phyloP scores from a whole-genome alignment of 1,140 invertebrate species.

The Lepidurus arcticus region DNA sequence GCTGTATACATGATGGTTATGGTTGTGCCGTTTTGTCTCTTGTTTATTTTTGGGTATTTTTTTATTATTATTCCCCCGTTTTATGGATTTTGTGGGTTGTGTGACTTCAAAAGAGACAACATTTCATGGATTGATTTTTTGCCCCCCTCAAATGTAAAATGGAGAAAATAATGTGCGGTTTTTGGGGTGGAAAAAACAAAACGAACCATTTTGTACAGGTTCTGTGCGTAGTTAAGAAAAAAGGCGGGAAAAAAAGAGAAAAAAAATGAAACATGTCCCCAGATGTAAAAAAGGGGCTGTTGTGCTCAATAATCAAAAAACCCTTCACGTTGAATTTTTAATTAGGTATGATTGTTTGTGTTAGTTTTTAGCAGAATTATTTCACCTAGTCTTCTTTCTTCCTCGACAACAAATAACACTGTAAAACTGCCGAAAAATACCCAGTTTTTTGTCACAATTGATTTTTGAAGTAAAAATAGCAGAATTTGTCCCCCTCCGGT shows the following conservation, averaged over 20 bases:
- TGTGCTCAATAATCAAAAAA: conserved; percentile 15
- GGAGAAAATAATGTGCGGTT: background rate
- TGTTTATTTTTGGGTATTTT: background rate
- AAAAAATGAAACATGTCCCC: background rate
- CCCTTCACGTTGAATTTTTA: background rate
- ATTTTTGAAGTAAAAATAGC: background rate
- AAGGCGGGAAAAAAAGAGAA: too few relatives aligned
- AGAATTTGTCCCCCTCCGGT: background rate
- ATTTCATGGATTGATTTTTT: background rate
- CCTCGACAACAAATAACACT: background rate
- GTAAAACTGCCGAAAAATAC: background rate
- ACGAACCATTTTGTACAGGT: background rate
- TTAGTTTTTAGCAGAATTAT: background rate
- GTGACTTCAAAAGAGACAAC: background rate
- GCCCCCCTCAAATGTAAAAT: background rate
- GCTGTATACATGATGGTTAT: conserved; percentile 4
- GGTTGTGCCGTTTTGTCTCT: conserved; percentile 8
- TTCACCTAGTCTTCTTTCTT: conserved; percentile 2
- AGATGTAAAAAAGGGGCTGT: background rate
- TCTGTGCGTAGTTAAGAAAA: background rate
- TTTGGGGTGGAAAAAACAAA: background rate
- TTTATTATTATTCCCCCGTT: background rate
- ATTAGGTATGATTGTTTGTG: background rate
- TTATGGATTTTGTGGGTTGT: background rate
- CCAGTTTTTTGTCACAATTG: background rate